Conservation (phyloP, 2,113 vertebrate genomes). For the Cisticola juncidis region DNA sequence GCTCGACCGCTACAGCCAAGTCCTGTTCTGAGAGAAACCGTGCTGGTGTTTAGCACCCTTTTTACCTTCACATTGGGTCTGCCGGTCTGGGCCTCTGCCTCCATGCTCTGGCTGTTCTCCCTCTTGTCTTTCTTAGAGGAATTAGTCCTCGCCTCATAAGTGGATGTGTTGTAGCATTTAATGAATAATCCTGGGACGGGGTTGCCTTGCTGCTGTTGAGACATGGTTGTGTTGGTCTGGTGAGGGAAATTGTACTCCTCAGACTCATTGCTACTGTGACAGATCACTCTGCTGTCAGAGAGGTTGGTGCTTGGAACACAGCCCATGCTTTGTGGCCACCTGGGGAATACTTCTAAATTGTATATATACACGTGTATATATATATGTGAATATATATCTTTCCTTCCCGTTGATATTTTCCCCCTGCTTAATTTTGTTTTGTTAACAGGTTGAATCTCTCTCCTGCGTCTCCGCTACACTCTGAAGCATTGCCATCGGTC, state of each 20-base stretch:
- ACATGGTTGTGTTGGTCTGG: slow-evolving; percentile 83
- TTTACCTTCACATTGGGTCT: slow-evolving; percentile 73
- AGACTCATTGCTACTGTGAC: slow-evolving; percentile 89
- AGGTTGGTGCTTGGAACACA: slow-evolving; percentile 97
- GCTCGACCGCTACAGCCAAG: neutral
- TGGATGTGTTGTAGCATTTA: slow-evolving; percentile 81
- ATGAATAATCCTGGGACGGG: slow-evolving; percentile 87
- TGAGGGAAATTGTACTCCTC: slow-evolving; percentile 88
- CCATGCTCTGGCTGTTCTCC: slow-evolving; percentile 70
- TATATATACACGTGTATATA: neutral
- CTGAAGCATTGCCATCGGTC: slow-evolving; percentile 54
- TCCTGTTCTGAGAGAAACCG: slow-evolving; percentile 49
- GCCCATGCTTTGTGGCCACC: slow-evolving; percentile 86
- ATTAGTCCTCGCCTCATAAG: slow-evolving; percentile 84
- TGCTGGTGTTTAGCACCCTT: slow-evolving; percentile 1
- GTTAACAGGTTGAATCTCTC: slow-evolving; percentile 43
- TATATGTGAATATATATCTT: neutral
- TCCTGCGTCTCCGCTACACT: slow-evolving; percentile 13
- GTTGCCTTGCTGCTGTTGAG: slow-evolving; percentile 78
- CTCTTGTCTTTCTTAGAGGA: slow-evolving; percentile 70
- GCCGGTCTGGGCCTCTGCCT: slow-evolving; percentile 65
- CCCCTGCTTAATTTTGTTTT: slow-evolving; percentile 30
- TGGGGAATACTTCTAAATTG: slow-evolving; percentile 64
- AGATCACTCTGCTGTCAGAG: slow-evolving; percentile 87
- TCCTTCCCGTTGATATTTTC: slow-evolving; percentile 55